A percentile compares a stretch with the other conserved stretches of the same genome.
Evolutionary conservation across 1,140 invertebrate genomes (phyloP).

Genomic region (Melipona quadrifasciata): DNA sequence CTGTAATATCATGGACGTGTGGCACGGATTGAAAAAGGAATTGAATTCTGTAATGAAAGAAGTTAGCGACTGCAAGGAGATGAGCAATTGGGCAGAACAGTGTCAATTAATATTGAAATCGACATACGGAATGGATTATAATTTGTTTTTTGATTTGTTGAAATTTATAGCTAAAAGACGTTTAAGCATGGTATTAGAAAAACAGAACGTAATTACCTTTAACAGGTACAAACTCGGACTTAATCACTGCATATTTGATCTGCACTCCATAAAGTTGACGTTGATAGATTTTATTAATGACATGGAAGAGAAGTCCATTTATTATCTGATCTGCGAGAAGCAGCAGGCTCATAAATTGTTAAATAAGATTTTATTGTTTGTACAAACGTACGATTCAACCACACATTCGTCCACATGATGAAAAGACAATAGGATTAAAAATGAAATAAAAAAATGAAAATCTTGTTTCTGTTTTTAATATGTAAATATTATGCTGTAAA

Average conservation of each 20-base stretch:
- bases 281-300: conserved; percentile 74
- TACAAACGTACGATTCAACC: conserved; percentile 40
- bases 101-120: conserved; percentile 92
- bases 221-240: conserved; percentile 73
- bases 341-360: conserved; percentile 64
- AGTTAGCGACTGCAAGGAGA: conserved; percentile 88
- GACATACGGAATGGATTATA: conserved; percentile 91
- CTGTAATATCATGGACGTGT: conserved; percentile 91
- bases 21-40: conserved; percentile 86
- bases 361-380: conserved; percentile 57
- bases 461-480: not conserved
- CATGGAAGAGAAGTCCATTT: conserved; percentile 69
- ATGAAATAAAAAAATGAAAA: not conserved
- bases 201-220: conserved; percentile 67
- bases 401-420: not conserved
- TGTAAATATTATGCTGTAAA: conserved; percentile 12
- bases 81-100: conserved; percentile 87
- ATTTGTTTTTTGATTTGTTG: conserved; percentile 87
- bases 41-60: conserved; percentile 89
- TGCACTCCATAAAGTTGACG: conserved; percentile 72
- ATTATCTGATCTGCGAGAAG: conserved; percentile 66
- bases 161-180: conserved; percentile 84
- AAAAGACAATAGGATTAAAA: not conserved
- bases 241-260: conserved; percentile 80
- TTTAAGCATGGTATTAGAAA: conserved; percentile 74